phyloP scores from a whole-genome alignment of 1,140 invertebrate genomes.

The Formica exsecta region DNA sequence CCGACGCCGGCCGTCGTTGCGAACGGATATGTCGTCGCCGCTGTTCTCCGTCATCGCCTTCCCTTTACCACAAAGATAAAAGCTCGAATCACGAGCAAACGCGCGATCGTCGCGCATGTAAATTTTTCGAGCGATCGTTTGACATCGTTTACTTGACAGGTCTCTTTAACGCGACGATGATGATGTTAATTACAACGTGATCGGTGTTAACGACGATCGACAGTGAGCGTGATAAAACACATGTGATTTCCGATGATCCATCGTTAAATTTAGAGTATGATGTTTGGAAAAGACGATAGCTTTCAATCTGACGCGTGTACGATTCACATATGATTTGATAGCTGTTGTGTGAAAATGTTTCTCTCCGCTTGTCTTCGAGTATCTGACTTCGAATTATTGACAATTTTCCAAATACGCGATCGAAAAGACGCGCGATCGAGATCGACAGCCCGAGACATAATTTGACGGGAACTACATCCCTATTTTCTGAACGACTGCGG shows the following conservation, averaged over 20 bases:
- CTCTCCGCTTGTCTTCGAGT: not conserved
- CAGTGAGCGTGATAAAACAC: not conserved
- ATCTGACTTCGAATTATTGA: not conserved
- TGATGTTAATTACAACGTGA: not conserved
- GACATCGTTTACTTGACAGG: not conserved
- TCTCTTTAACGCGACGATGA: not conserved
- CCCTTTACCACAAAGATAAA: slow-evolving; percentile 3
- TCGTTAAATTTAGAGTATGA: not conserved
- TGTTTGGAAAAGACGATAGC: not conserved
- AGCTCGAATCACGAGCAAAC: not conserved
- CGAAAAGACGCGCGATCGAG: slow-evolving; percentile 5
- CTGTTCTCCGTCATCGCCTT: not conserved
- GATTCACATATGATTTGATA: not conserved
- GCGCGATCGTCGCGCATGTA: not conserved
- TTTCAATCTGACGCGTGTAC: not conserved
- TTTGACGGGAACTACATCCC: not conserved
- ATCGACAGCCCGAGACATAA: not conserved
- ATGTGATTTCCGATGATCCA: not conserved
- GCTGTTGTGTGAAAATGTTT: not conserved
- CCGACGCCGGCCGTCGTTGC: slow-evolving; percentile 71
- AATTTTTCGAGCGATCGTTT: not conserved
- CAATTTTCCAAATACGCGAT: not conserved
- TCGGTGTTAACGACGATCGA: not conserved
- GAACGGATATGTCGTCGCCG: slow-evolving; percentile 68
- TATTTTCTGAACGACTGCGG: not conserved